phyloP scores from a whole-genome alignment of 2,797 vertebrate genomes.

The Oreortyx pictus region DNA sequence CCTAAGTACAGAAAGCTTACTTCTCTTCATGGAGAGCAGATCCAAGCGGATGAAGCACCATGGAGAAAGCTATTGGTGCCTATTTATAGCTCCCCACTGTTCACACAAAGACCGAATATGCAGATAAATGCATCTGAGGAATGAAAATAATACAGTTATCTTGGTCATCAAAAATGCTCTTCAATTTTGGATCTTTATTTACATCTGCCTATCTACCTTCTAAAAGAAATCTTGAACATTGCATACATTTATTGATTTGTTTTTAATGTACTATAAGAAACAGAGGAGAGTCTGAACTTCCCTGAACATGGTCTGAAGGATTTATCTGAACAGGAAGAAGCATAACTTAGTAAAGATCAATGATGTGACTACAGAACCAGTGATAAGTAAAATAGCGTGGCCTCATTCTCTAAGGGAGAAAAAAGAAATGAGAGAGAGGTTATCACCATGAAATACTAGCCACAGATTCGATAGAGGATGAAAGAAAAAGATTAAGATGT shows the following conservation, averaged over 20 bases:
- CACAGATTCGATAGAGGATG: neutral
- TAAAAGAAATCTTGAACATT: neutral
- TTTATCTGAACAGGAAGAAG: neutral
- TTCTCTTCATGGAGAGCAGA: neutral
- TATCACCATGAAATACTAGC: neutral
- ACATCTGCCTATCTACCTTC: neutral
- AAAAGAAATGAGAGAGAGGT: neutral
- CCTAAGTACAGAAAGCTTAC: neutral
- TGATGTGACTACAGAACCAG: neutral
- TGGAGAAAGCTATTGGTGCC: neutral
- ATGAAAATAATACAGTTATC: neutral
- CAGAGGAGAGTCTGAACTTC: neutral
- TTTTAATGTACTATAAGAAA: neutral
- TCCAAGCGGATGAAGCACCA: neutral
- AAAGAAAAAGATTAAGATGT: slow-evolving; percentile 28
- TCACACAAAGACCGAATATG: neutral
- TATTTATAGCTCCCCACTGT: neutral
- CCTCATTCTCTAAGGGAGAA: neutral
- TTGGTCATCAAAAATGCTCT: neutral
- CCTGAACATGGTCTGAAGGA: neutral
- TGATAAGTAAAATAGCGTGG: neutral
- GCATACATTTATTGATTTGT: neutral
- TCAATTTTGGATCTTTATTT: neutral
- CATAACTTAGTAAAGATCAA: neutral
- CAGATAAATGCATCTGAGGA: neutral